Conservation (phyloP, 2,113 vertebrate species). For the Engraulis encrasicolus region DNA sequence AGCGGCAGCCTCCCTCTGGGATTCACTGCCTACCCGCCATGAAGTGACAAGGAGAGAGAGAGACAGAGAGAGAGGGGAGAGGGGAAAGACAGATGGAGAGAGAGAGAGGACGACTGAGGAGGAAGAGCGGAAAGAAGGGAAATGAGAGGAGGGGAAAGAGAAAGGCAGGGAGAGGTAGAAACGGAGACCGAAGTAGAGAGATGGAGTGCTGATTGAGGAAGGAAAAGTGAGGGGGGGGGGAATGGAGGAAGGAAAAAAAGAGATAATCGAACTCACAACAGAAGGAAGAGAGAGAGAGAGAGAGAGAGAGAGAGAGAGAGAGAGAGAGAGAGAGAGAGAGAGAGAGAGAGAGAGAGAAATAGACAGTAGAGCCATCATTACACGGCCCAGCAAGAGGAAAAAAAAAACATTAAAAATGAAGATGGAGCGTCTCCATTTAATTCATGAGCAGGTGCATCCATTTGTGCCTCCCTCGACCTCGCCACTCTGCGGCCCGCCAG, state of each 20-base stretch:
- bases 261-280: neutral
- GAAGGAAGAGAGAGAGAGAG: neutral
- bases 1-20: no score
- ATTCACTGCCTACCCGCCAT: no score
- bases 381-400: slow-evolving; percentile 36
- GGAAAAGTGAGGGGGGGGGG: no score
- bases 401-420: slow-evolving; percentile 61
- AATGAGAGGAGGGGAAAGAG: slow-evolving; percentile 23
- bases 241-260: no score
- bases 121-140: slow-evolving; percentile 2
- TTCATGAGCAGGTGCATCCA: slow-evolving; percentile 81
- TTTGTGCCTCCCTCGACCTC: slow-evolving; percentile 65
- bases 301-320: slow-evolving; percentile 27
- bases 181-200: neutral
- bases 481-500: no score
- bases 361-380: slow-evolving; percentile 28
- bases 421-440: slow-evolving; percentile 75
- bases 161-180: neutral
- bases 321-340: slow-evolving; percentile 22
- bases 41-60: no score
- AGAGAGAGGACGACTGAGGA: no score
- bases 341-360: neutral
- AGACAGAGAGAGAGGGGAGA: no score
- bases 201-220: no score
- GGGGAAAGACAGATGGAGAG: no score